phyloP scores from a whole-genome alignment of 1,140 invertebrate genomes.

The Proales similis region DNA sequence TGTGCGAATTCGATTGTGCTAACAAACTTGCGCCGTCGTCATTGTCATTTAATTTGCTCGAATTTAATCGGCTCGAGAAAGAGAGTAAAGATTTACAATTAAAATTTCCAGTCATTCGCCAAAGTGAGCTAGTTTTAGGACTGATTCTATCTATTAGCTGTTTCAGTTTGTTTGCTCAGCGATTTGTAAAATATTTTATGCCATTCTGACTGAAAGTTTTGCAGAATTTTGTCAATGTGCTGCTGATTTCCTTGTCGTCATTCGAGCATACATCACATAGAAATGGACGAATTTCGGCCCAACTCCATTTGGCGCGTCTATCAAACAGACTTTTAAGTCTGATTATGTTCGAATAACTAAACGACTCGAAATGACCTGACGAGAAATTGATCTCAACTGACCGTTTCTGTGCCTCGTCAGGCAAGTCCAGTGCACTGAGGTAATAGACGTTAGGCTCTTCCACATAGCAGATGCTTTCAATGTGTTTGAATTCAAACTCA shows the following conservation, averaged over 20 bases:
- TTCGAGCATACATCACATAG: conserved; percentile 30
- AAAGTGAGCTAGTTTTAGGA: no score
- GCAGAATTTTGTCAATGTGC: conserved; percentile 24
- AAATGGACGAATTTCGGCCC: conserved; percentile 7
- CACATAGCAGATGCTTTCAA: conserved; percentile 22
- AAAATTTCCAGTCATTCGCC: no score
- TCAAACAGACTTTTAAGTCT: conserved; percentile 28
- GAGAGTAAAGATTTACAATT: no score
- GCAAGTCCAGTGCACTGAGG: conserved; percentile 25
- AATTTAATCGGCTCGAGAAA: no score
- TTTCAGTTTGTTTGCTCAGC: no score
- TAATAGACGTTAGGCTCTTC: conserved; percentile 26
- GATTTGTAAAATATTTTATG: conserved; percentile 32
- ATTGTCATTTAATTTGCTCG: no score
- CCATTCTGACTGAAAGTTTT: conserved; percentile 10
- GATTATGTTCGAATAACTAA: no score
- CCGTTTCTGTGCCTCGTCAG: conserved; percentile 23
- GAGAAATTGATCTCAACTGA: no score
- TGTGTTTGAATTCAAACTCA: neutral
- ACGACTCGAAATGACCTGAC: no score
- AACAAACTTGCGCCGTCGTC: no score
- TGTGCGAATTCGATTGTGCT: no score
- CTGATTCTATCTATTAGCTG: no score
- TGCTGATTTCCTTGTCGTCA: conserved; percentile 10
- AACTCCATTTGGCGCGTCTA: conserved; percentile 21